Evolutionary conservation across 2,113 vertebrate genomes (phyloP), one percentile per base, ranked within the genome.

Genomic region (Pelvicachromis taeniatus): DNA sequence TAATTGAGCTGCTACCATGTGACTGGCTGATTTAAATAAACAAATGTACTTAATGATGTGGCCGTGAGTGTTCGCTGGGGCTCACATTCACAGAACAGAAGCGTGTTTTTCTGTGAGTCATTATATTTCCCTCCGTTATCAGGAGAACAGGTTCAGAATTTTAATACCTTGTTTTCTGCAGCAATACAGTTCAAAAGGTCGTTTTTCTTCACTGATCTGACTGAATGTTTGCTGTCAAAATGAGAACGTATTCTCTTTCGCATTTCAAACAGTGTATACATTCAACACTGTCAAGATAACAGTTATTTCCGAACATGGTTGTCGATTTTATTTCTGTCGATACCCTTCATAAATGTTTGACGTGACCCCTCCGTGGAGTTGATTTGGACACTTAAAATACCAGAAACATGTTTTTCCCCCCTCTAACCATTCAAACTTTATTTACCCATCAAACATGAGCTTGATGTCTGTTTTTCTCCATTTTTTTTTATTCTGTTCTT

Each of bases 141-240:
- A 48, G 13, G 4, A 11, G 33, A 52, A 23, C 16, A 82, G 33
- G 12, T 11, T 21, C 42, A n/a, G 6, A 40, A 55, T 45, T 17
- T 63, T 80, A 82, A 85, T 33, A 16, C 31, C 26, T 35, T 77
- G n/a, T 83, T 78, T 84, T 78, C 54, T 45, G 40, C 23, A 17
- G 11, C 6, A 33, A 10, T 2, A 31, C 17, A 23, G 11, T 56
- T 84, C 12, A 7, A 48, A 53, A 58, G 58, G 2, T 58, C 1
- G 3, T 55, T 84, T 50, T 54, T 83, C 68, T 75, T 31, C 21
- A 3, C 42, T 83, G 80, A 80, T 85, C 75, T 78, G 19, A 40
- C 73, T 35, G 10, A 35, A 50, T 75, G 81, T 68, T 89, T 92
- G 84, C 89, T 85, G 84, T 59, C 48, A 84, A 88, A 91, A 92